Percentiles rank a stretch among this genome's conserved stretches.
These are phyloP conservation scores for Tichodroma muraria DNA, from an alignment of 2,113 vertebrate genomes.

Conservation along the genomic window DNA sequence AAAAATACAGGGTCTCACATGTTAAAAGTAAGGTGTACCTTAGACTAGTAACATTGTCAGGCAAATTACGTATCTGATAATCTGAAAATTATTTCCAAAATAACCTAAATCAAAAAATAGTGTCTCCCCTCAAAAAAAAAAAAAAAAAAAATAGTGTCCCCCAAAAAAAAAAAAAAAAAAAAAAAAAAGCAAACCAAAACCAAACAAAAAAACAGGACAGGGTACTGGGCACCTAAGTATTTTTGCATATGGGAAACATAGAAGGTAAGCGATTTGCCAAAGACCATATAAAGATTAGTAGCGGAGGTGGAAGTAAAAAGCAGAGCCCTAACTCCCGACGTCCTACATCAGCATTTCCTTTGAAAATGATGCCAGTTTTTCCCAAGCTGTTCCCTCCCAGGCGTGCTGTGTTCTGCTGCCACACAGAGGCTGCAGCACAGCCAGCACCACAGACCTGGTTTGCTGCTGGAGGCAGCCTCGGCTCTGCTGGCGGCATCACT, in stretches of 20 bases:
- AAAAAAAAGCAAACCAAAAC: background rate
- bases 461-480: background rate
- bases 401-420: constrained; percentile 4
- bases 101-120: background rate
- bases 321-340: background rate
- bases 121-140: accelerated
- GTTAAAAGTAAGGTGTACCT: background rate
- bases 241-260: background rate
- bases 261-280: background rate
- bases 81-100: background rate
- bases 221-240: background rate
- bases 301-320: background rate
- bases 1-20: background rate
- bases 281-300: background rate
- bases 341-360: background rate
- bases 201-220: background rate
- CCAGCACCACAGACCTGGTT: background rate
- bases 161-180: too few species aligned
- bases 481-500: background rate
- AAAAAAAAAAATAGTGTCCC: background rate
- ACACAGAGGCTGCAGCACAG: constrained; percentile 4
- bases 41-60: background rate
- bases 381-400: background rate
- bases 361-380: background rate
- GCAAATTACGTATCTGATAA: background rate